Conservation (phyloP, 2,113 vertebrate genomes). For the Caloenas nicobarica region DNA sequence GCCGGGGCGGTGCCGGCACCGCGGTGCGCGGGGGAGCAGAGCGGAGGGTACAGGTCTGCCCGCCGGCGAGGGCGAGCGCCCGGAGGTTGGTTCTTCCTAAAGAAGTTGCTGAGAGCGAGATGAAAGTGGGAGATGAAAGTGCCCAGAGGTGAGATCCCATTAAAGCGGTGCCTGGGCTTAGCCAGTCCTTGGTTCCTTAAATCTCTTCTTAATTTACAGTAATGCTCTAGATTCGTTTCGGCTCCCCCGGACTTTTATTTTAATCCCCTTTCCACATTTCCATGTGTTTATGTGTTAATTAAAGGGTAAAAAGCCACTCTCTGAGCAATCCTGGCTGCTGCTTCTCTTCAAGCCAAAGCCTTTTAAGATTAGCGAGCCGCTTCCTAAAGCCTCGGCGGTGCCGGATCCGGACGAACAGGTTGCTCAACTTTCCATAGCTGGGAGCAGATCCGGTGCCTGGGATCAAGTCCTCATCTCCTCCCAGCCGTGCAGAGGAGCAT, state of each 20-base stretch:
- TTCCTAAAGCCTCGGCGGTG: background rate
- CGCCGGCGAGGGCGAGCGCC: rapidly evolving
- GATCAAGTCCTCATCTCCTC: background rate
- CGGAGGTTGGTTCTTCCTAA: background rate
- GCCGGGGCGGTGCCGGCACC: background rate
- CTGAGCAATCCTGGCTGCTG: conserved; percentile 36
- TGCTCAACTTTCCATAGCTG: background rate
- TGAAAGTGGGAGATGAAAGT: conserved; percentile 73
- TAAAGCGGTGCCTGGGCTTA: conserved; percentile 59
- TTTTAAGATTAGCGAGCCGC: conserved; percentile 60
- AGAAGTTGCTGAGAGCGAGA: conserved; percentile 50
- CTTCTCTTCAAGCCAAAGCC: conserved; percentile 41
- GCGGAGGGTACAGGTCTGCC: background rate
- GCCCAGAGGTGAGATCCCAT: conserved; percentile 68
- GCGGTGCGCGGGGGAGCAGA: background rate
- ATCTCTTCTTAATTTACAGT: conserved; percentile 71
- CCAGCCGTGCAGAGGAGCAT: background rate
- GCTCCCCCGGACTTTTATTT: conserved; percentile 68
- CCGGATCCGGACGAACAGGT: background rate
- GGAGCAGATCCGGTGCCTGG: background rate
- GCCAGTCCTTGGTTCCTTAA: conserved; percentile 59
- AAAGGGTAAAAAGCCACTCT: conserved; percentile 73
- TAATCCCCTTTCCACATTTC: conserved; percentile 70
- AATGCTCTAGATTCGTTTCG: conserved; percentile 64
- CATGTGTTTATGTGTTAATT: conserved; percentile 76